Conservation (phyloP, 1,140 invertebrate species). For the Drosophila varians region DNA sequence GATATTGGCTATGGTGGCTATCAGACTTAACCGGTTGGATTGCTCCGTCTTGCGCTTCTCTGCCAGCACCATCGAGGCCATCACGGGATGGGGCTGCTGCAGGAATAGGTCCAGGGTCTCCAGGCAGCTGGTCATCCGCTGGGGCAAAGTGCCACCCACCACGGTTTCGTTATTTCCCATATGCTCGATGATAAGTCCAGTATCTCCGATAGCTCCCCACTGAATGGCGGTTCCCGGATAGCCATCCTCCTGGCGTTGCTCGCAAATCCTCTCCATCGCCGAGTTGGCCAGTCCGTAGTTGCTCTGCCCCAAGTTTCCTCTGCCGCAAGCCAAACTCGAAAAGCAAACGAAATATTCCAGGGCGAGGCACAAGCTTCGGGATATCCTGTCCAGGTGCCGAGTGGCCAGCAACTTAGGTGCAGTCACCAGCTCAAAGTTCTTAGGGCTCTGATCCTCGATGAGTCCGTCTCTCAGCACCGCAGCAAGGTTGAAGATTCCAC, state of each 20-base stretch:
- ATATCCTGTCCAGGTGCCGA: slow-evolving; percentile 89
- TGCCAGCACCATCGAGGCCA: slow-evolving; percentile 93
- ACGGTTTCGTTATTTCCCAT: slow-evolving; percentile 94
- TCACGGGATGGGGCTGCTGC: slow-evolving; percentile 92
- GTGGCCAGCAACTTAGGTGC: slow-evolving; percentile 93
- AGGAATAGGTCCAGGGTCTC: slow-evolving; percentile 93
- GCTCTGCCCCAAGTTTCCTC: slow-evolving; percentile 96
- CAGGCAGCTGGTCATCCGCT: slow-evolving; percentile 95
- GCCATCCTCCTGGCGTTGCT: slow-evolving; percentile 91
- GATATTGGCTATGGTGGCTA: slow-evolving; percentile 92
- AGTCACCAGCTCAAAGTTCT: slow-evolving; percentile 90
- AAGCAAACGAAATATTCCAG: slow-evolving; percentile 97
- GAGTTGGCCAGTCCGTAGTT: slow-evolving; percentile 99
- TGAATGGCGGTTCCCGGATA: slow-evolving; percentile 95
- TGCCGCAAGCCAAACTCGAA: slow-evolving; percentile 97
- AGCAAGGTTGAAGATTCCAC: slow-evolving; percentile 97
- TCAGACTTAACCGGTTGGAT: slow-evolving; percentile 85
- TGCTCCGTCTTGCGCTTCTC: slow-evolving; percentile 87
- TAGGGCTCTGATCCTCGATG: slow-evolving; percentile 93
- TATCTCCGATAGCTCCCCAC: slow-evolving; percentile 99
- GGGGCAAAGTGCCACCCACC: slow-evolving; percentile 96
- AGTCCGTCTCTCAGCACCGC: slow-evolving; percentile 93
- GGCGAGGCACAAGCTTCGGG: slow-evolving; percentile 89
- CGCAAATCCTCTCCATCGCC: slow-evolving; percentile 96
- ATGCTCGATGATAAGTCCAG: slow-evolving; percentile 94